Conservation (phyloP, 2,113 vertebrate species). For the Neogobius melanostomus region DNA sequence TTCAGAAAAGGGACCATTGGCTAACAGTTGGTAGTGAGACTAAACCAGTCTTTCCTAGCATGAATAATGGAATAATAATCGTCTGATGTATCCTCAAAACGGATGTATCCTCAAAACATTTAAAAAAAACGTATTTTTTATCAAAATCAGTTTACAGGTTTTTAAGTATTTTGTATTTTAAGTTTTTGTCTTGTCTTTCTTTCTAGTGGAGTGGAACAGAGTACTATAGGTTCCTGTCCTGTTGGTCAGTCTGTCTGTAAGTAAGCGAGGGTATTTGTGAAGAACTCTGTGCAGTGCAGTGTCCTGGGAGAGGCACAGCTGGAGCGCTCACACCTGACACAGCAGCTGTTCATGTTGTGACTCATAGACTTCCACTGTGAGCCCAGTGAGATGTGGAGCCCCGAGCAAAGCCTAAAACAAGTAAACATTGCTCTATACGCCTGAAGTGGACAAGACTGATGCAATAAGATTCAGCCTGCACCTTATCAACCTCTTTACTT, state of each 20-base stretch:
- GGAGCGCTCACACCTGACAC: slow-evolving; percentile 55
- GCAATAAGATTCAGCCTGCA: neutral
- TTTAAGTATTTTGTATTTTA: too few relatives aligned
- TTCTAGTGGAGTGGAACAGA: neutral
- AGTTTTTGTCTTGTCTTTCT: neutral
- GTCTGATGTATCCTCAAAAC: too few relatives aligned
- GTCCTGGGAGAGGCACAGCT: slow-evolving; percentile 63
- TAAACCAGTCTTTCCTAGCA: too few relatives aligned
- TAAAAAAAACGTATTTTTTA: too few relatives aligned
- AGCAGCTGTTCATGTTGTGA: slow-evolving; percentile 66
- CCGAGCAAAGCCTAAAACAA: slow-evolving; percentile 12
- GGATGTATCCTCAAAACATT: too few relatives aligned
- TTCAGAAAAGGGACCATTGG: too few relatives aligned
- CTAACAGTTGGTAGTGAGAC: too few relatives aligned
- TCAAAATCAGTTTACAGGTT: too few relatives aligned
- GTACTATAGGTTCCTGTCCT: slow-evolving; percentile 1
- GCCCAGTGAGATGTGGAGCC: slow-evolving; percentile 26
- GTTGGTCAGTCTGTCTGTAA: neutral
- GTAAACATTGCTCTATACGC: slow-evolving; percentile 20
- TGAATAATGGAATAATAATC: too few relatives aligned
- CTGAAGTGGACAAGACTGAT: neutral
- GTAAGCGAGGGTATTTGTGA: slow-evolving; percentile 27
- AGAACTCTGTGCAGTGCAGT: slow-evolving; percentile 29
- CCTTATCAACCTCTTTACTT: neutral
- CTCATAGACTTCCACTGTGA: slow-evolving; percentile 33